A percentile compares a stretch with the other conserved stretches of the same genome.
phyloP scores from a whole-genome alignment of 1,140 invertebrate species.

The Euborellia annulipes region DNA sequence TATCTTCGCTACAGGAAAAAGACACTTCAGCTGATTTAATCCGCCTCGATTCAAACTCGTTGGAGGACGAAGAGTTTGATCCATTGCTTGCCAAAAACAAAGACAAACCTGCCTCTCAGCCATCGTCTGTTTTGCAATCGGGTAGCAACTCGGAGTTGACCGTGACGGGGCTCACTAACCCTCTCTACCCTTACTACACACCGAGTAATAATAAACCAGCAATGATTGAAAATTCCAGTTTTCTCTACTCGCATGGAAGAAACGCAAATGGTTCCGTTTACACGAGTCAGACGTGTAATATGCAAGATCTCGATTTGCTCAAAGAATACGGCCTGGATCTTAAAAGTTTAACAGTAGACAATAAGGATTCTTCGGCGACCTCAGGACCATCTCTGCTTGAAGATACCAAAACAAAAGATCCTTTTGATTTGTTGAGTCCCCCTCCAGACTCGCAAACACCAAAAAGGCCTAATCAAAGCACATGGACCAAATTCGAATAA shows the following conservation, averaged over 20 bases:
- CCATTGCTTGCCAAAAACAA: conserved; percentile 31
- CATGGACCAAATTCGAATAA: conserved; percentile 21
- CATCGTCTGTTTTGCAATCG: conserved; percentile 2
- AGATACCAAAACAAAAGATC: not conserved
- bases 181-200: conserved; percentile 39
- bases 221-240: too few species aligned
- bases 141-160: conserved; percentile 10
- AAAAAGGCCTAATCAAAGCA: conserved; percentile 10
- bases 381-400: not conserved
- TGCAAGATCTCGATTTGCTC: conserved; percentile 8
- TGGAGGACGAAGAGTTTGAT: conserved; percentile 41
- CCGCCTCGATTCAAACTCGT: conserved; percentile 36
- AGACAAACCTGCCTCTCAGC: conserved; percentile 6
- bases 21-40: conserved; percentile 35
- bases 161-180: conserved; percentile 35
- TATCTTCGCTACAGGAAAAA: not conserved
- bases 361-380: not conserved
- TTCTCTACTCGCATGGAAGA: too few species aligned
- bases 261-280: not conserved
- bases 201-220: conserved; percentile 19
- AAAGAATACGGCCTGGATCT: conserved; percentile 22
- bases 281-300: not conserved
- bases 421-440: not conserved
- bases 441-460: not conserved
- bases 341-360: conserved; percentile 11